A percentile compares a stretch with the other conserved stretches of the same genome.
These are phyloP conservation scores for Anseranas semipalmata DNA, from an alignment of 2,113 vertebrate genomes.

Conservation along the genomic window DNA sequence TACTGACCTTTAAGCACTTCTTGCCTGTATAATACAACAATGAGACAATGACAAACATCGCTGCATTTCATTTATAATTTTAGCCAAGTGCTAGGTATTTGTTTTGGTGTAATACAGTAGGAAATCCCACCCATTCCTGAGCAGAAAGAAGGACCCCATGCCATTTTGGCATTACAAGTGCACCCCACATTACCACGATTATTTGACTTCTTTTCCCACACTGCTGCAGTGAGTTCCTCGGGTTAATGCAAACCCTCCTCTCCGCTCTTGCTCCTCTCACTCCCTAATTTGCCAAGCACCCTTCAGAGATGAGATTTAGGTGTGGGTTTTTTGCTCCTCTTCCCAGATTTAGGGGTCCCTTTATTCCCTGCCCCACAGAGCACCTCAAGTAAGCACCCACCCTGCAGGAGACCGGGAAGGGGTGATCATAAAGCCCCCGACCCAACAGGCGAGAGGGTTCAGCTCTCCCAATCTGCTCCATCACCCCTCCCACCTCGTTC, in stretches of 20 bases:
- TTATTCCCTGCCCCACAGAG: neutral
- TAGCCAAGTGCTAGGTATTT: neutral
- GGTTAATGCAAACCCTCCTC: neutral
- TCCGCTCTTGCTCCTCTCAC: neutral
- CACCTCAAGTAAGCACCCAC: neutral
- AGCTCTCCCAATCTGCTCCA: neutral
- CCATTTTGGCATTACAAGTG: accelerated
- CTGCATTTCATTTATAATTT: neutral
- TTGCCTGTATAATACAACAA: neutral
- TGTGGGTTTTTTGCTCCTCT: neutral
- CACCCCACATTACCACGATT: neutral
- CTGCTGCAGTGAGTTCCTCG: neutral
- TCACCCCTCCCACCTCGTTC: neutral
- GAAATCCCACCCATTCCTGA: neutral
- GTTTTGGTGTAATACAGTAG: neutral
- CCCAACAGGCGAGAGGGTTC: accelerated
- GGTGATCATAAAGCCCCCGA: neutral
- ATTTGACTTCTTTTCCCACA: neutral
- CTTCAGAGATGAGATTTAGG: neutral
- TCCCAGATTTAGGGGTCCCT: neutral
- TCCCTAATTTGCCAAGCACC: neutral
- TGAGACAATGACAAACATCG: neutral
- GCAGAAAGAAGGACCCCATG: neutral
- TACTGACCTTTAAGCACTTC: slow-evolving; percentile 20
- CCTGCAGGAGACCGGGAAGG: neutral